A percentile compares a stretch with the other conserved stretches of the same genome.
Conservation (phyloP, 2,888 invertebrate species). For the Mamestra brassicae region DNA sequence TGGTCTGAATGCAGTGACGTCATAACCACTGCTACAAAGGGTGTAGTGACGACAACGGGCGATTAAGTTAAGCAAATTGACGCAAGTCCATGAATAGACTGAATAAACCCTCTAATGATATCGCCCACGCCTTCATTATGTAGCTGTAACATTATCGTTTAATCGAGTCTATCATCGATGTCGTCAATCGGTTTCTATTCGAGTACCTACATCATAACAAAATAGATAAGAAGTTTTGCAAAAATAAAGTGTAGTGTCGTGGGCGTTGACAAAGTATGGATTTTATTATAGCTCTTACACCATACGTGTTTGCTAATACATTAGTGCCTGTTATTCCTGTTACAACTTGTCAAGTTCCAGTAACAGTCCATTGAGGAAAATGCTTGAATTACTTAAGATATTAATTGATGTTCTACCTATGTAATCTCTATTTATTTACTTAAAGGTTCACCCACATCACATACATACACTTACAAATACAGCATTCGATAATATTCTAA, state of each 20-base stretch:
- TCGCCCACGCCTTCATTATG: constrained; percentile 83
- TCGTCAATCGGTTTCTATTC: constrained; percentile 55
- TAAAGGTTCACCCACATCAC: no score
- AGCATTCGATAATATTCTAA: no score
- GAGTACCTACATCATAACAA: constrained; percentile 36
- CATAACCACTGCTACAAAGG: constrained; percentile 63
- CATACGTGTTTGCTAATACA: constrained; percentile 36
- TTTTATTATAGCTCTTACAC: constrained; percentile 35
- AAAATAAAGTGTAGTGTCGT: constrained; percentile 44
- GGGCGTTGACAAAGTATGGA: constrained; percentile 31
- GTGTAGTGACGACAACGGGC: constrained; percentile 81
- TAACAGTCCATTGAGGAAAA: constrained; percentile 46
- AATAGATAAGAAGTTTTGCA: constrained; percentile 47
- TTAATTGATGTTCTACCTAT: constrained; percentile 2
- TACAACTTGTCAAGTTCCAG: constrained; percentile 16
- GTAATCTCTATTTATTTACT: background rate
- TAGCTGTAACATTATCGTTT: constrained; percentile 71
- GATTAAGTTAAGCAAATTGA: constrained; percentile 85
- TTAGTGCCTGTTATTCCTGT: constrained; percentile 38
- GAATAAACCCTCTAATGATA: constrained; percentile 72
- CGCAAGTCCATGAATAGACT: constrained; percentile 79
- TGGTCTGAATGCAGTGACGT: constrained; percentile 59
- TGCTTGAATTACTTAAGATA: background rate
- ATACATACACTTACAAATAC: no score
- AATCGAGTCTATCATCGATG: constrained; percentile 69